Evolutionary conservation across 2,113 vertebrate genomes (phyloP).

Genomic region (Colinus virginianus): DNA sequence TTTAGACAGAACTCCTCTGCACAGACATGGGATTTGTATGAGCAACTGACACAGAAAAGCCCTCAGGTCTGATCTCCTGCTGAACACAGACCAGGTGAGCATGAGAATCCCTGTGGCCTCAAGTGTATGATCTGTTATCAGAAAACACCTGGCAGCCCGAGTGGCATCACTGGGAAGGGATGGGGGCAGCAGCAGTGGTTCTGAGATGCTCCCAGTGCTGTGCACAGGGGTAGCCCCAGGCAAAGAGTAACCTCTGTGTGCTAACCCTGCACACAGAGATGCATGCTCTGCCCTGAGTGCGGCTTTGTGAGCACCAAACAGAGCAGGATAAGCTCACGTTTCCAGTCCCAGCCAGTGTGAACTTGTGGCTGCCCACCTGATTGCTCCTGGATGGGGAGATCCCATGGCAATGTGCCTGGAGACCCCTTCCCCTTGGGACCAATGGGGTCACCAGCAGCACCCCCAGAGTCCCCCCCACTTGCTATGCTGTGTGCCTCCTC

Average conservation of each 20-base stretch:
- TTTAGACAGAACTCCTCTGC: too few species aligned
- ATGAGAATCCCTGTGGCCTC: slow-evolving; percentile 32
- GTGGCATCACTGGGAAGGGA: neutral
- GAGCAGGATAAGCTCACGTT: neutral
- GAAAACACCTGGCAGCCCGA: slow-evolving; percentile 43
- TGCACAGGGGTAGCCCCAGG: slow-evolving; percentile 39
- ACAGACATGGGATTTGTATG: neutral
- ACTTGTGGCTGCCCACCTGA: neutral
- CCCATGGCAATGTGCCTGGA: accelerated
- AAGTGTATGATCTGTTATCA: slow-evolving; percentile 31
- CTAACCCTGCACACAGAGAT: neutral
- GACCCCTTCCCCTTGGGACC: neutral
- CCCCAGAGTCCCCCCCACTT: neutral
- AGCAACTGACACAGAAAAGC: neutral
- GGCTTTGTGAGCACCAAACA: neutral
- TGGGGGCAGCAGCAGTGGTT: neutral
- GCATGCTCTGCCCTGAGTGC: neutral
- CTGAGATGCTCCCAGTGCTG: neutral
- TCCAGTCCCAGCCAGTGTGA: neutral
- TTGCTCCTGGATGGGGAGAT: neutral
- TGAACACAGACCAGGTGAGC: slow-evolving; percentile 32
- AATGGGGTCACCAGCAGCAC: accelerated
- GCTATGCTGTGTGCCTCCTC: neutral
- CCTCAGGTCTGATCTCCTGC: slow-evolving; percentile 56
- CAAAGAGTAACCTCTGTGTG: slow-evolving; percentile 6